Evolutionary conservation across 2,113 vertebrate species (phyloP).

Genomic region (Rhinopomastus cyanomelas): DNA sequence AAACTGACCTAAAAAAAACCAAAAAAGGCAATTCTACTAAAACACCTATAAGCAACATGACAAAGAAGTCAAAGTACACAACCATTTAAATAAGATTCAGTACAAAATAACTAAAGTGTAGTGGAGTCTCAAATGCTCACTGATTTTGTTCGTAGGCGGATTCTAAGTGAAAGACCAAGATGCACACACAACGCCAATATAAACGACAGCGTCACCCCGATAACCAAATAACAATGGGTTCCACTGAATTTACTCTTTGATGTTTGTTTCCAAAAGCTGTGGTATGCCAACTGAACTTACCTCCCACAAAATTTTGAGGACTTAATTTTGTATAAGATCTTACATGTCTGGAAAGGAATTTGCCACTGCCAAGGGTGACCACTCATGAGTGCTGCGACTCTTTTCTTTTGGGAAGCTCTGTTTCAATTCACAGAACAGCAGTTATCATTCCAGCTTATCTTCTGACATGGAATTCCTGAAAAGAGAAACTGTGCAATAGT

Average conservation of each 20-base stretch:
- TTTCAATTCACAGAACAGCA: neutral
- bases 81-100: neutral
- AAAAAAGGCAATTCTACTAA: slow-evolving; percentile 29
- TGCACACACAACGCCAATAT: neutral
- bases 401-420: neutral
- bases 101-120: slow-evolving; percentile 16
- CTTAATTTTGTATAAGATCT: neutral
- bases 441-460: neutral
- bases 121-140: neutral
- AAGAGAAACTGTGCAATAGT: neutral
- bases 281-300: neutral
- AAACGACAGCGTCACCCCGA: neutral
- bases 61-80: slow-evolving; percentile 52
- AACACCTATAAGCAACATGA: slow-evolving; percentile 64
- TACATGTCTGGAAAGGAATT: neutral
- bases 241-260: neutral
- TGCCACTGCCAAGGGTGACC: neutral
- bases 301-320: neutral
- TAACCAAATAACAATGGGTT: neutral
- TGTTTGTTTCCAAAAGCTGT: neutral
- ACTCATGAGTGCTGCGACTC: neutral
- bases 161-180: neutral
- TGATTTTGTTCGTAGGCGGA: neutral
- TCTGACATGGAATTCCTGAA: neutral
- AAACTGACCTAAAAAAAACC: slow-evolving; percentile 63